Conservation (phyloP, 2,888 invertebrate genomes). For the Abscondita cerata region DNA sequence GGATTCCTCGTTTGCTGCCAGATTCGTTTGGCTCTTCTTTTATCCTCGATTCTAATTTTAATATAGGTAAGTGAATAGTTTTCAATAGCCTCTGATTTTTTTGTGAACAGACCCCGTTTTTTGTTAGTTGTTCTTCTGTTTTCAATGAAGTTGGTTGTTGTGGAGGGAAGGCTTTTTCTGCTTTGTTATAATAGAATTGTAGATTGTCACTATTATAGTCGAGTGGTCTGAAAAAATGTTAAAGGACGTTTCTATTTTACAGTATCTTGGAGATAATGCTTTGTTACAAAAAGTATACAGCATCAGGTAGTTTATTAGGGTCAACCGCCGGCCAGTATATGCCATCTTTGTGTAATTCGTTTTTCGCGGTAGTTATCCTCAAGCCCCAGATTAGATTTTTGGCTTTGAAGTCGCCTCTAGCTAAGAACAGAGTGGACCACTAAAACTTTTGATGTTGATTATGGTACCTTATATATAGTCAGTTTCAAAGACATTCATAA, state of each 20-base stretch:
- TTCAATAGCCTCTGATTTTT: neutral
- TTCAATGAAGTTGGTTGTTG: conserved; percentile 6
- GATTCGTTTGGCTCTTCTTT: neutral
- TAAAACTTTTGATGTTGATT: conserved; percentile 17
- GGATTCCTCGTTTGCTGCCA: neutral
- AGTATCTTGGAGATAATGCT: too few relatives aligned
- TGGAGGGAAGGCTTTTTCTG: too few relatives aligned
- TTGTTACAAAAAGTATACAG: too few relatives aligned
- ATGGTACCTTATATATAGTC: conserved; percentile 18
- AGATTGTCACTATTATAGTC: too few relatives aligned
- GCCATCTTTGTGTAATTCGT: too few relatives aligned
- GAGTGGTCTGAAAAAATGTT: too few relatives aligned
- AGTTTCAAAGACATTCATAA: conserved; percentile 22
- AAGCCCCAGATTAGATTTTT: conserved; percentile 5
- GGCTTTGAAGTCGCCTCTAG: neutral
- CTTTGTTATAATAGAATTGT: too few relatives aligned
- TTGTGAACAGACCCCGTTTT: too few relatives aligned
- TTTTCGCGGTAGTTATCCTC: neutral
- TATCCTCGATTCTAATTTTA: neutral
- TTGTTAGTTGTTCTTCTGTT: conserved; percentile 9
- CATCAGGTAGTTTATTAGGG: too few relatives aligned
- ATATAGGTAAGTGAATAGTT: neutral
- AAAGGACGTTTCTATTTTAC: too few relatives aligned
- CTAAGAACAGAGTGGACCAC: conserved; percentile 2
- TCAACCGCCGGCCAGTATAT: too few relatives aligned